Evolutionary conservation across 37 sponge, comb jelly and placozoan species (phyloP).

Genomic region (Halichondria panicea): DNA sequence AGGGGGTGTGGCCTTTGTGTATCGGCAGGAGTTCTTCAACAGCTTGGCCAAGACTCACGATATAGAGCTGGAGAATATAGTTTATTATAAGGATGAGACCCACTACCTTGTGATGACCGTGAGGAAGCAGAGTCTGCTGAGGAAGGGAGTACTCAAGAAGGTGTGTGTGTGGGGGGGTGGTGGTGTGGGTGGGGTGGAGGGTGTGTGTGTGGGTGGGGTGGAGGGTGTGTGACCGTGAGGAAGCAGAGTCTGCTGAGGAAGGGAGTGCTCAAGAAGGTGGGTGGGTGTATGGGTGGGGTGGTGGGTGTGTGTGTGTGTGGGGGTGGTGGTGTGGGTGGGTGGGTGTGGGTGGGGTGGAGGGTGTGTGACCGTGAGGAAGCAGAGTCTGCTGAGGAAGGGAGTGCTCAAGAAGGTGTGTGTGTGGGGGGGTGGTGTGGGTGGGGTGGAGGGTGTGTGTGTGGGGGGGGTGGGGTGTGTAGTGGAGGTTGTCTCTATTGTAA

Average conservation of each 20-base stretch:
- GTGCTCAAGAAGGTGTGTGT: constrained; percentile 93
- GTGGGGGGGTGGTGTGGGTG: too few relatives aligned
- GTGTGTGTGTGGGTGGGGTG: too few relatives aligned
- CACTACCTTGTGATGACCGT: constrained; percentile 99
- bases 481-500: too few relatives aligned
- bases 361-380: constrained; percentile 94
- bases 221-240: constrained; percentile 96
- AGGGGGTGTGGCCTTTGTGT: constrained; percentile 87
- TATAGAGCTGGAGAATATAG: constrained; percentile 94
- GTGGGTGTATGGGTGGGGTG: too few relatives aligned
- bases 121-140: constrained; percentile 78
- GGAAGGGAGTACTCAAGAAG: constrained; percentile 82
- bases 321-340: background rate
- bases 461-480: too few relatives aligned
- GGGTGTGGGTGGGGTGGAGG: too few relatives aligned
- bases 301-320: background rate
- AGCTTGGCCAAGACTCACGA: constrained; percentile 57
- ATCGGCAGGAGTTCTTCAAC: constrained; percentile 87
- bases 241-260: constrained; percentile 76
- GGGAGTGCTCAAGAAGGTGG: constrained; percentile 88
- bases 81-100: constrained; percentile 96
- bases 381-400: constrained; percentile 68
- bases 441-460: too few relatives aligned
- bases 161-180: too few relatives aligned
- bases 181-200: background rate